Base-by-base conservation (phyloP, 2,888 invertebrate species). In the Falcaria lacertinaria region DNA sequence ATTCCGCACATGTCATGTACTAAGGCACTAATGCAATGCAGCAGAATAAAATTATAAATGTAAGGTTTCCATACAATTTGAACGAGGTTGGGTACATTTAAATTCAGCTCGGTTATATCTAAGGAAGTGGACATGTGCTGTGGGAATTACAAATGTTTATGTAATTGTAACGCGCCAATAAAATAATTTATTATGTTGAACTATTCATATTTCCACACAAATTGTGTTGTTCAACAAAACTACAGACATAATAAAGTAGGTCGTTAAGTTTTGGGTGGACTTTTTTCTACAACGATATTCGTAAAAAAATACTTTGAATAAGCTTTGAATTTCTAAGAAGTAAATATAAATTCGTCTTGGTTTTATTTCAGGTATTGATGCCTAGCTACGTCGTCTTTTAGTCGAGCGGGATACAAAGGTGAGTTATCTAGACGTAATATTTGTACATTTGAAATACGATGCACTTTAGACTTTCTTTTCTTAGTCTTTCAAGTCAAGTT, bases 311-410 rank as follows among this genome's bases (percentile, higher is more conserved):
- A n/a, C n/a, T n/a, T n/a, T n/a, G n/a, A n/a, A n/a, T n/a, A n/a
- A n/a, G n/a, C n/a, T n/a, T n/a, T n/a, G n/a, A n/a, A n/a, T n/a
- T n/a, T n/a, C n/a, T 19, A 0, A 8, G 7, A 25, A 8, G 2
- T 2, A 25, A 25, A 8, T 7, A 7, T 28, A 11, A 28, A 11
- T 7, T 11, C 1, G 1, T 7, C 1, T 11, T 28, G 7, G 7
- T 11, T 51, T 63, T 53, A 46, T 72, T 76, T 28, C 72, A 79
- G 79, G 63, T 74, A 67, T 78, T 74, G 64, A 79, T 79, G 79
- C 64, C 50, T 63, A 51, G 57, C 61, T 51, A 62, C 63, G 52
- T 59, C 48, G 60, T 45, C 44, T 54, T 52, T 56, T 69, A 69
- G 67, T 65, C 70, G 63, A 58, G 64, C 47, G 61, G 60, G 57